Evolutionary conservation across 2,888 invertebrate species (phyloP).

Genomic region (Euzetes globulus): DNA sequence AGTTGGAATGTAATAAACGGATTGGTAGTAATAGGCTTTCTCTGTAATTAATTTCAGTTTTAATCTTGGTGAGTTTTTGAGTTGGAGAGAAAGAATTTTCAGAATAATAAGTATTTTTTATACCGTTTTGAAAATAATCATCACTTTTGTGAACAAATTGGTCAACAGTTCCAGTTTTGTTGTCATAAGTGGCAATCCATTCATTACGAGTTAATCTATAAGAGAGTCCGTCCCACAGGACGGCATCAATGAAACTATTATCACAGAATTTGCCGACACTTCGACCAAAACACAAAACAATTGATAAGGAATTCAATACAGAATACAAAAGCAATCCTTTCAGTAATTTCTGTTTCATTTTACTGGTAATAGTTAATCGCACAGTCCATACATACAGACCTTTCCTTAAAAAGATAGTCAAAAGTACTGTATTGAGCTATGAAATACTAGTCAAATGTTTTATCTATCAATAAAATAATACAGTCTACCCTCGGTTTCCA

Average conservation of each 20-base stretch:
- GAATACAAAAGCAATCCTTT: no score
- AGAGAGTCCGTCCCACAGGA: neutral
- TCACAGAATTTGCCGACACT: neutral
- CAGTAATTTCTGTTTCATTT: no score
- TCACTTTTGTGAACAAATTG: neutral
- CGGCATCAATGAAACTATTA: neutral
- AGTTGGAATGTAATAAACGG: neutral
- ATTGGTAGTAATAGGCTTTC: constrained; percentile 5
- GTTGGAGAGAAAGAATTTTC: no score
- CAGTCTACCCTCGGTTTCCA: no score
- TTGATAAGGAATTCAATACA: no score
- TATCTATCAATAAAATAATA: no score
- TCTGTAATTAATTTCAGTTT: neutral
- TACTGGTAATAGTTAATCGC: no score
- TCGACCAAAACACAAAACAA: neutral
- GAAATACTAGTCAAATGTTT: no score
- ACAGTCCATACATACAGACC: no score
- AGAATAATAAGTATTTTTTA: neutral
- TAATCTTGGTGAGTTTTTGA: neutral
- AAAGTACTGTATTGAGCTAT: no score
- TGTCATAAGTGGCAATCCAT: constrained; percentile 10
- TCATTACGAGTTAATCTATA: constrained; percentile 9
- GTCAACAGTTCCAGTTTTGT: neutral
- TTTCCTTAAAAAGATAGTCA: no score
- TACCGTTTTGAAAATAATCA: neutral